These are phyloP conservation scores for Pedionomus torquatus DNA, from an alignment of 2,113 vertebrate genomes.

Conservation along the genomic window DNA sequence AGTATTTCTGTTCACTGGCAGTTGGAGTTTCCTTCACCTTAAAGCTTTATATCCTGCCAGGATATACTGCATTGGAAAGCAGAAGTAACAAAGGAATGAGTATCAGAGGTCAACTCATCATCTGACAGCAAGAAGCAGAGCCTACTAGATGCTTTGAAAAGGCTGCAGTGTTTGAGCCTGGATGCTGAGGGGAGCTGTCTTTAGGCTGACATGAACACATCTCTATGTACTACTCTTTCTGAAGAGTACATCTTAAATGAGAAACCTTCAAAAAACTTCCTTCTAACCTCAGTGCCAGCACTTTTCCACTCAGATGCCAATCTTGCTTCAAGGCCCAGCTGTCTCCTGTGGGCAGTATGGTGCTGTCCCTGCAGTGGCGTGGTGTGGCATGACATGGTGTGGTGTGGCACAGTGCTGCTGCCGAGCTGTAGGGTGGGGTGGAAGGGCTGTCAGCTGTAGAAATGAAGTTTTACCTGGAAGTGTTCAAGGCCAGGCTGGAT, in stretches of 20 bases:
- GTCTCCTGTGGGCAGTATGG: accelerated
- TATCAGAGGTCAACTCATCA: background rate
- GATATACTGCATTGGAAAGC: background rate
- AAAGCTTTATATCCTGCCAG: background rate
- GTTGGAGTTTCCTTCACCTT: background rate
- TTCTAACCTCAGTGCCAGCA: background rate
- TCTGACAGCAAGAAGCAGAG: background rate
- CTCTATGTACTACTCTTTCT: background rate
- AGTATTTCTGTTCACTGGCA: background rate
- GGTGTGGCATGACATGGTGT: accelerated
- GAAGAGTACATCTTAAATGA: background rate
- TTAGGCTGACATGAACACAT: background rate
- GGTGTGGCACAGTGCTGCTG: background rate
- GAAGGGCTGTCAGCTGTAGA: background rate
- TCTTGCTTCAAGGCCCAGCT: background rate
- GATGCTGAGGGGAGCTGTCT: background rate
- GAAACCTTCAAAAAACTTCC: background rate
- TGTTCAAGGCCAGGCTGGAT: no score
- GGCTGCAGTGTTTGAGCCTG: background rate
- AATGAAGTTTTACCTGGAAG: background rate
- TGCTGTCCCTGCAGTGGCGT: background rate
- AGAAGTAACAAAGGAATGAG: background rate
- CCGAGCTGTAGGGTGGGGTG: accelerated
- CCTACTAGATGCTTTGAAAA: background rate
- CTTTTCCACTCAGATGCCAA: accelerated